A percentile compares a stretch with the other conserved stretches of the same genome.
Conservation (phyloP, 2,888 invertebrate species). For the Brenthis ino region DNA sequence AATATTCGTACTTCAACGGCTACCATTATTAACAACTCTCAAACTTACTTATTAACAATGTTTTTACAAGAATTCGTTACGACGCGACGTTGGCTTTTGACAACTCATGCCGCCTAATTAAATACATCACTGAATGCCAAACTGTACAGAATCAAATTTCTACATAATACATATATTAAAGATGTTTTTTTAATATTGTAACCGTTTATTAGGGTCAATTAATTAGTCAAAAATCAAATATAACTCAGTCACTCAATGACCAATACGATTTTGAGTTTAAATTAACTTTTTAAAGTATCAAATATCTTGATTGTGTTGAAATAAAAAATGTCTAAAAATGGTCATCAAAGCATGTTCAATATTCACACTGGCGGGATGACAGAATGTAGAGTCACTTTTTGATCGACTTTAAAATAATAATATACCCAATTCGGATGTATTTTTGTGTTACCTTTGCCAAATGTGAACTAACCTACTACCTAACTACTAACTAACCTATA, state of each 20-base stretch:
- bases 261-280: not conserved
- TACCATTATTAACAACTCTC: slow-evolving; percentile 49
- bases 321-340: too few relatives aligned
- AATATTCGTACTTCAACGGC: slow-evolving; percentile 25
- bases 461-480: too few relatives aligned
- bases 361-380: too few relatives aligned
- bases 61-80: slow-evolving; percentile 49
- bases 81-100: slow-evolving; percentile 46
- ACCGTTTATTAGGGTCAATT: slow-evolving; percentile 14
- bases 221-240: slow-evolving; percentile 4
- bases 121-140: slow-evolving; percentile 39
- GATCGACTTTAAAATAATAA: too few relatives aligned
- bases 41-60: slow-evolving; percentile 63
- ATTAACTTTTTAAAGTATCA: not conserved
- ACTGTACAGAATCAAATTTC: slow-evolving; percentile 27
- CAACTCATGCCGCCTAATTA: slow-evolving; percentile 69
- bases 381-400: too few relatives aligned
- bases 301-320: too few relatives aligned
- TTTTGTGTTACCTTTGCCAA: too few relatives aligned
- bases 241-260: slow-evolving; percentile 8
- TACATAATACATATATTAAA: slow-evolving; percentile 17
- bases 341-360: too few relatives aligned
- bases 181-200: slow-evolving; percentile 14
- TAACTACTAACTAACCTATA: too few relatives aligned
- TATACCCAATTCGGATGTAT: too few relatives aligned